These are phyloP conservation scores for Lingula anatina DNA, from an alignment of 2,888 invertebrate species.

Conservation along the genomic window DNA sequence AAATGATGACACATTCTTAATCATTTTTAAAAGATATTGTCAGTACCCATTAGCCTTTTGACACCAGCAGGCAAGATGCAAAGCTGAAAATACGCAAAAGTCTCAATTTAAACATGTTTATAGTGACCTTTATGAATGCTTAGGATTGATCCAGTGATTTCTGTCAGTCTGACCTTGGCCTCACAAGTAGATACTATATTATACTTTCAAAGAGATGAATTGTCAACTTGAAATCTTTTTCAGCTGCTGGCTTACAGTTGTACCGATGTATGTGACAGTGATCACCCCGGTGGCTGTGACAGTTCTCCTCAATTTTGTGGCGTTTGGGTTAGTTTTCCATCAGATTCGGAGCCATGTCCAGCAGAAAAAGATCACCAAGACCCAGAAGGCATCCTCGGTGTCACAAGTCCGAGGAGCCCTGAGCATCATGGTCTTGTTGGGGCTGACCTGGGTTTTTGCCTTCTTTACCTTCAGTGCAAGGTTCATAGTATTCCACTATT, in stretches of 20 bases:
- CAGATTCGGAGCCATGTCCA: conserved; percentile 20
- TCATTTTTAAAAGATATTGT: too few species aligned
- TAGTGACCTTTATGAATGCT: too few species aligned
- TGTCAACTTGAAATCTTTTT: conserved; percentile 1
- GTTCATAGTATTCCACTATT: conserved; percentile 32
- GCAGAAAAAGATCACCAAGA: conserved; percentile 24
- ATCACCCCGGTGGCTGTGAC: conserved; percentile 50
- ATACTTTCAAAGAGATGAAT: too few species aligned
- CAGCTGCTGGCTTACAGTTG: conserved; percentile 39
- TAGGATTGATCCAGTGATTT: too few species aligned
- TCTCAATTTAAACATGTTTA: too few species aligned
- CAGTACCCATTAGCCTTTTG: too few species aligned
- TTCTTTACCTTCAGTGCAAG: conserved; percentile 34
- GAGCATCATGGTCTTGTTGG: conserved; percentile 35
- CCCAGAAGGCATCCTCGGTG: conserved; percentile 20
- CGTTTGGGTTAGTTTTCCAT: conserved; percentile 50
- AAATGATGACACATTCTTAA: too few species aligned
- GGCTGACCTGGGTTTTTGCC: conserved; percentile 45
- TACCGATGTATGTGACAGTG: conserved; percentile 36
- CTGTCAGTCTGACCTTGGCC: too few species aligned
- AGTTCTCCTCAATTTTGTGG: conserved; percentile 49
- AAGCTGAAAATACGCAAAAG: too few species aligned
- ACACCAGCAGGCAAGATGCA: too few species aligned
- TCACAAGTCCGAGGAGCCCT: conserved; percentile 31
- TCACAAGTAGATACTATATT: too few species aligned